phyloP scores from a whole-genome alignment of 2,113 vertebrate species.

The Proteles cristata region DNA sequence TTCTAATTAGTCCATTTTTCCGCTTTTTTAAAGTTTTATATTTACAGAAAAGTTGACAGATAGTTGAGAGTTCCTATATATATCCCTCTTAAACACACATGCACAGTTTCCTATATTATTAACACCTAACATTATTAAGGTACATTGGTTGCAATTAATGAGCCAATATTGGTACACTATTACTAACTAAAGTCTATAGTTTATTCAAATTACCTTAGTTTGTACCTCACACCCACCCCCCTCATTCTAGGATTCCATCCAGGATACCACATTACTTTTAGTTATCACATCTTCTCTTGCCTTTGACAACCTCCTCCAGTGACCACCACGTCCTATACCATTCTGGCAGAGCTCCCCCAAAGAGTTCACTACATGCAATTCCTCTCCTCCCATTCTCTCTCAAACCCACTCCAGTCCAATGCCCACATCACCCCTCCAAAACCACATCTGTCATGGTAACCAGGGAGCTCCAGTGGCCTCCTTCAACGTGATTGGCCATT shows the following conservation, averaged over 20 bases:
- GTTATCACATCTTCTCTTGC: neutral
- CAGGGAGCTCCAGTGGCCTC: neutral
- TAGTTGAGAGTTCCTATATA: too few species aligned
- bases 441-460: neutral
- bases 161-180: neutral
- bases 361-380: neutral
- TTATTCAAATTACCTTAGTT: neutral
- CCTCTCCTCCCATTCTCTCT: neutral
- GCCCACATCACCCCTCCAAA: neutral
- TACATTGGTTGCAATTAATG: neutral
- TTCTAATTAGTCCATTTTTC: neutral
- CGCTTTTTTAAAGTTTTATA: neutral
- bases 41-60: conserved; percentile 8
- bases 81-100: too few species aligned
- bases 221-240: neutral
- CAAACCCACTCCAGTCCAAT: neutral
- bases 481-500: neutral
- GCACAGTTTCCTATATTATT: neutral
- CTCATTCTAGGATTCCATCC: neutral
- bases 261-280: neutral
- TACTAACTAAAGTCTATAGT: neutral
- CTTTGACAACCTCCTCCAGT: neutral
- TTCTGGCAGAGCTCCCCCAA: neutral
- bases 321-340: neutral
- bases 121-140: neutral